Evolutionary conservation across 2,797 vertebrate species (phyloP), one percentile per base, ranked within the genome.

Genomic region (Propithecus deckenii): DNA sequence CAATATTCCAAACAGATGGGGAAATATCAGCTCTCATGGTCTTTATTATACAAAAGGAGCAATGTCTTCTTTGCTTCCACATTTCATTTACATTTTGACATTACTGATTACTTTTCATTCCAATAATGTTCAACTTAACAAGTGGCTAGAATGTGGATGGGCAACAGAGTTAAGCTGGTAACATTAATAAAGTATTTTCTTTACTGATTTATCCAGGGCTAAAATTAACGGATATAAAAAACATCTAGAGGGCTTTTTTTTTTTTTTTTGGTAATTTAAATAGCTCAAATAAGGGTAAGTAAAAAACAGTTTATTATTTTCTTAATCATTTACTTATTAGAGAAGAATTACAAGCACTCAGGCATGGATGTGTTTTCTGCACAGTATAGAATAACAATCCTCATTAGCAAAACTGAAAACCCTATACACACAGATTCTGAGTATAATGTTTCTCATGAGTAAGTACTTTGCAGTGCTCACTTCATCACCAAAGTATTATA

Each of bases 81-180:
- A 72, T 43, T 95, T 71, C 48, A 93, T 74, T 86, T 78, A 41
- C 72, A 86, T 79, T 67, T 88, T 93, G 43, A 96, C 12, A 11
- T 75, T 55, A 95, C 0, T 59, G 52, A 87, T 74, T 46, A 74
- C 43, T 93, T 74, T 93, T 38, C 43, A n/a, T 52, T 18, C 43
- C 75, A 48, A 5, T 9, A 22, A 43, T 30, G 12, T 43, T 86
- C 55, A 86, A 38, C 35, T 38, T 78, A 76, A 65, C 6, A 11
- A 88, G 63, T 41, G 32, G 15, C 35, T 69, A 76, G 63, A 86
- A 75, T 67, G 72, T 20, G 1, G 22, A n/a, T 32, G 23, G n/a
- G 91, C 48, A 67, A 85, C 7, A 87, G 23, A 95, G 22, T 11
- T 25, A 69, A 57, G 30, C 61, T 48, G 13, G 38, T 48, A 80